Conservation (phyloP, 2,888 invertebrate genomes). For the Lasioglossum zephyrum region DNA sequence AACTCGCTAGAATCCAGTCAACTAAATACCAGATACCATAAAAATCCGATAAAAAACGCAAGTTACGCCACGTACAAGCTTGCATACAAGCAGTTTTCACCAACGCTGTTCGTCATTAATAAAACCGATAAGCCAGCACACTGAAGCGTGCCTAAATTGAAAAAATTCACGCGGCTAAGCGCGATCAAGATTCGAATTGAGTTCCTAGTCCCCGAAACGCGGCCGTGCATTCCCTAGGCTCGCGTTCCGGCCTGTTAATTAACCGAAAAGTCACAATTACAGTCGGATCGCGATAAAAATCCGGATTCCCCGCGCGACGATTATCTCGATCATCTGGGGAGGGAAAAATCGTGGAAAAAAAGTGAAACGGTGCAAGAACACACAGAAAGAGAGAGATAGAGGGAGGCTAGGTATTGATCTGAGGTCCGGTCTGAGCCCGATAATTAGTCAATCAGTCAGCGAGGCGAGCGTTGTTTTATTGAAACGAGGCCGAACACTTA, state of each 20-base stretch:
- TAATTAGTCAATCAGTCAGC: slow-evolving; percentile 78
- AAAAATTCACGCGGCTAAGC: not conserved
- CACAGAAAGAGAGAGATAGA: not conserved
- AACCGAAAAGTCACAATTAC: slow-evolving; percentile 55
- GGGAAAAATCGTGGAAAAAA: slow-evolving; percentile 5
- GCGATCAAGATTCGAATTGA: slow-evolving; percentile 1
- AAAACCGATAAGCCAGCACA: not conserved
- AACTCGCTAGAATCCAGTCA: not conserved
- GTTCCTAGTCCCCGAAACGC: not conserved
- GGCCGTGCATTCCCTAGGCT: not conserved
- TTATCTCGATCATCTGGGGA: slow-evolving; percentile 42
- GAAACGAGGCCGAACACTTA: slow-evolving; percentile 57
- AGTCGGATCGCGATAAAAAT: slow-evolving; percentile 36
- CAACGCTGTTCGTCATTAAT: not conserved
- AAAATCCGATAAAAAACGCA: not conserved
- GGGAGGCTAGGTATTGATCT: slow-evolving; percentile 44
- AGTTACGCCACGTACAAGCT: not conserved
- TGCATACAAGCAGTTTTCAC: not conserved
- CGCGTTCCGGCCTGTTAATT: slow-evolving; percentile 35
- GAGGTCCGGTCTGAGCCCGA: slow-evolving; percentile 61
- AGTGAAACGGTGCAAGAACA: not conserved
- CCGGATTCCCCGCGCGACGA: slow-evolving; percentile 27
- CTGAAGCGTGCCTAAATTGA: not conserved
- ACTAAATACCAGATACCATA: not conserved
- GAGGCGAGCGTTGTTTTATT: slow-evolving; percentile 63